Percentiles rank a stretch among this genome's conserved stretches.
Conservation (phyloP, 2,888 invertebrate genomes). For the Parnassius glacialis region DNA sequence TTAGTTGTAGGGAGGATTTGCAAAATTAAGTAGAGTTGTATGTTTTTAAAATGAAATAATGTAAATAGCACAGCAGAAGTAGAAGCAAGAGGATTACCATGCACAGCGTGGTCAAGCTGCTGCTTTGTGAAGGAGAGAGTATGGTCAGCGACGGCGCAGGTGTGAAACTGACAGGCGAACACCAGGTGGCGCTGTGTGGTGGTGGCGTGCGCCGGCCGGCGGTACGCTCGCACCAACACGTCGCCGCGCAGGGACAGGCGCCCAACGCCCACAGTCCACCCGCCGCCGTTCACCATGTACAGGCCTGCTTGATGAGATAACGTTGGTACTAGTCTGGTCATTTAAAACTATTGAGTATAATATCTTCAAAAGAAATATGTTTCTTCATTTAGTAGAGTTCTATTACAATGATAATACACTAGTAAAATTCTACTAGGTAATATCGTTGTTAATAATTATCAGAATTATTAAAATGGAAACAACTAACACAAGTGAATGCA, state of each 20-base stretch:
- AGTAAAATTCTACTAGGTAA: no score
- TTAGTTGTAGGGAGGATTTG: no score
- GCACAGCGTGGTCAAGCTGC: slow-evolving; percentile 92
- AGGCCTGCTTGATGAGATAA: slow-evolving; percentile 71
- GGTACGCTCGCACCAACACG: slow-evolving; percentile 94
- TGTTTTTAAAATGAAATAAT: not conserved
- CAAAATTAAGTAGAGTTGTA: no score
- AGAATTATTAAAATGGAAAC: no score
- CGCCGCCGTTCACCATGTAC: slow-evolving; percentile 85
- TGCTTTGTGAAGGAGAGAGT: slow-evolving; percentile 91
- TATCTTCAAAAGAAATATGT: no score
- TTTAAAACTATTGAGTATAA: no score
- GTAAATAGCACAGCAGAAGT: not conserved
- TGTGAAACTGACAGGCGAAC: slow-evolving; percentile 95
- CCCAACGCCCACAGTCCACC: slow-evolving; percentile 83
- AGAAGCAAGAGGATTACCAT: slow-evolving; percentile 77
- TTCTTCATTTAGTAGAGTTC: no score
- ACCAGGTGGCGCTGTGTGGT: slow-evolving; percentile 82
- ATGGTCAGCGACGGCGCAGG: slow-evolving; percentile 93
- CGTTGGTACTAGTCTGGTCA: not conserved
- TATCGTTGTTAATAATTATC: no score
- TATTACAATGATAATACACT: no score
- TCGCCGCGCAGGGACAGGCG: slow-evolving; percentile 90
- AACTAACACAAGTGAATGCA: no score
- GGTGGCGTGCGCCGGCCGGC: slow-evolving; percentile 76